Conservation (phyloP, 92 coral and sea anemone genomes). For the Nematostella vectensis region DNA sequence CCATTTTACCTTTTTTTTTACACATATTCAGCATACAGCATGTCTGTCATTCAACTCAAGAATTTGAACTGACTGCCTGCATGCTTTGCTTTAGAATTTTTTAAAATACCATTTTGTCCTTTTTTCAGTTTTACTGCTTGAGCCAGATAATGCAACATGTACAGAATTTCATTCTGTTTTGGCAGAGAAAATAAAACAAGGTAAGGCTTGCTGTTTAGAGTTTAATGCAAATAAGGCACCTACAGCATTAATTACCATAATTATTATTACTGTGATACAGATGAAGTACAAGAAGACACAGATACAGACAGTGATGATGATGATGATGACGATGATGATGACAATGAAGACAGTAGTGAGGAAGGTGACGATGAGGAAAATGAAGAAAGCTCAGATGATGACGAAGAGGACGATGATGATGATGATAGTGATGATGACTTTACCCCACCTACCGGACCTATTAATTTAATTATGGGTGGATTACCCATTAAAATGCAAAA, state of each 20-base stretch:
- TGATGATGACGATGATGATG: conserved; percentile 24
- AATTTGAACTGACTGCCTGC: not conserved
- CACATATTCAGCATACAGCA: too few species aligned
- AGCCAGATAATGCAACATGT: conserved; percentile 74
- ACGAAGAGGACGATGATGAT: conserved; percentile 19
- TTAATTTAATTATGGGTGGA: conserved; percentile 81
- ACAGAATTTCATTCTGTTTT: conserved; percentile 72
- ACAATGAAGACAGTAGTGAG: conserved; percentile 18
- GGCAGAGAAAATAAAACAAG: conserved; percentile 64
- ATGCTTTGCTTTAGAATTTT: not conserved
- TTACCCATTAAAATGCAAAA: too few species aligned
- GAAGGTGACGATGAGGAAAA: conserved; percentile 37
- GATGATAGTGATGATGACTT: conserved; percentile 27
- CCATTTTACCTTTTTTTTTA: too few species aligned
- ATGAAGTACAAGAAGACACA: not conserved
- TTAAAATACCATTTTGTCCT: not conserved
- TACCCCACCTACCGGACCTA: conserved; percentile 41
- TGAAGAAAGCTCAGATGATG: conserved; percentile 21
- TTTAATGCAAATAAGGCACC: not conserved
- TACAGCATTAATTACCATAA: not conserved
- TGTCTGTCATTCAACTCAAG: not conserved
- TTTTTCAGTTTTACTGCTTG: conserved; percentile 59
- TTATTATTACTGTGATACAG: not conserved
- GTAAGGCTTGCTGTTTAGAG: conserved; percentile 12
- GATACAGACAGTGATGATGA: conserved; percentile 9